Evolutionary conservation across 2,888 invertebrate genomes (phyloP).

Genomic region (Colostygia pectinataria): DNA sequence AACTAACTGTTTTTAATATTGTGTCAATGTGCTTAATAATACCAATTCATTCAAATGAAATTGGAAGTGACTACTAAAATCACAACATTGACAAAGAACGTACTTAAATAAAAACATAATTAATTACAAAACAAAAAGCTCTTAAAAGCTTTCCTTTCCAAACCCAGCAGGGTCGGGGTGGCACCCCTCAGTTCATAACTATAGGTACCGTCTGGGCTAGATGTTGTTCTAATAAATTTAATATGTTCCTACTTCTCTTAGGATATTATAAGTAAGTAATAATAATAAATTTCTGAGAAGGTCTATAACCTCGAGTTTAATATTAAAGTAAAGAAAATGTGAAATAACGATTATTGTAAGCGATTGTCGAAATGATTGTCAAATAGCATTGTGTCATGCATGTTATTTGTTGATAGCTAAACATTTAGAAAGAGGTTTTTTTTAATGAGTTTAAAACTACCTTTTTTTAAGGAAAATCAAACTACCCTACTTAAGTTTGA

Average conservation of each 20-base stretch:
- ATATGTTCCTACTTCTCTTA: too few species aligned
- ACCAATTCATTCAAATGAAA: conserved; percentile 23
- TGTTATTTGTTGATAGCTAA: too few species aligned
- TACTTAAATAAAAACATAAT: conserved; percentile 65
- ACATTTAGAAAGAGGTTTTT: too few species aligned
- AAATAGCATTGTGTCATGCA: not conserved
- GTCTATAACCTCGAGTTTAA: conserved; percentile 35
- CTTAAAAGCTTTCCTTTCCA: conserved; percentile 80
- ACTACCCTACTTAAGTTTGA: too few species aligned
- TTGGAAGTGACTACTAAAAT: conserved; percentile 35
- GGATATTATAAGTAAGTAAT: too few species aligned
- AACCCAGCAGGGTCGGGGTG: conserved; percentile 73
- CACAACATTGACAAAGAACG: conserved; percentile 55
- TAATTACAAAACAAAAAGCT: conserved; percentile 81
- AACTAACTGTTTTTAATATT: not conserved
- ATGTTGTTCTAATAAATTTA: conserved; percentile 61
- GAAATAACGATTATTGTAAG: conserved; percentile 14
- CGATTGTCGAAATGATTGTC: conserved; percentile 16
- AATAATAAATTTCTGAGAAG: conserved; percentile 30
- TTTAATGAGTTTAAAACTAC: too few species aligned
- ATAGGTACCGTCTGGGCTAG: conserved; percentile 64
- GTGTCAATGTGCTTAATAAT: not conserved
- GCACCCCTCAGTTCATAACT: conserved; percentile 69
- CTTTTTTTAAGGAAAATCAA: too few species aligned
- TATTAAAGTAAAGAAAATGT: conserved; percentile 29